A percentile compares a stretch with the other conserved stretches of the same genome.
Conservation (phyloP, 1,140 invertebrate genomes). For the Drosophila kanapiae region DNA sequence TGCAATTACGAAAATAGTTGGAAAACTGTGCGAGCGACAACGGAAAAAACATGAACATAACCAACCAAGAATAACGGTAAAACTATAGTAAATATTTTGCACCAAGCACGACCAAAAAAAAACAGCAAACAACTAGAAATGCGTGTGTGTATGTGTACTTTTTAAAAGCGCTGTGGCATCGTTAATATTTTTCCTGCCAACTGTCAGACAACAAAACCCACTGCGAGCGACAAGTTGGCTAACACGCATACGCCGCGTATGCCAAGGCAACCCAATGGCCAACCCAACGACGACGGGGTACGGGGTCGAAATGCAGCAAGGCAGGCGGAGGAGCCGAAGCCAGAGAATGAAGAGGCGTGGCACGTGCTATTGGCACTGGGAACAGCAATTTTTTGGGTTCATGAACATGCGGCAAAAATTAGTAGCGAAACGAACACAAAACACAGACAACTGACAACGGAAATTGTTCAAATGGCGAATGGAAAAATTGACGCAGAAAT, state of each 20-base stretch:
- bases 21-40: conserved; percentile 51
- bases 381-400: conserved; percentile 67
- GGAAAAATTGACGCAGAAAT: conserved; percentile 38
- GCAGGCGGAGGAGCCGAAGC: neutral
- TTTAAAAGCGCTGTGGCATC: conserved; percentile 47
- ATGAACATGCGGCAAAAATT: conserved; percentile 78
- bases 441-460: conserved; percentile 62
- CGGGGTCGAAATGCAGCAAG: neutral
- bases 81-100: conserved; percentile 56
- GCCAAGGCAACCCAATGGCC: conserved; percentile 43
- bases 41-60: conserved; percentile 73
- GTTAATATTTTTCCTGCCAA: conserved; percentile 70
- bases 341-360: neutral
- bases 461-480: conserved; percentile 57
- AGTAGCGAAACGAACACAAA: conserved; percentile 62
- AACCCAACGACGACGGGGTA: neutral
- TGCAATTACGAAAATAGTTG: conserved; percentile 56
- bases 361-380: conserved; percentile 43
- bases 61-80: conserved; percentile 55
- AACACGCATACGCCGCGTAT: conserved; percentile 71
- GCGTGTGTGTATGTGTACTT: conserved; percentile 11
- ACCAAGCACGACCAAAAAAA: conserved; percentile 9
- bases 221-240: conserved; percentile 39
- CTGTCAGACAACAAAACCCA: conserved; percentile 48
- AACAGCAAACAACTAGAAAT: conserved; percentile 8